Base-by-base conservation (phyloP, 2,888 invertebrate species). In the Meta bourneti region DNA sequence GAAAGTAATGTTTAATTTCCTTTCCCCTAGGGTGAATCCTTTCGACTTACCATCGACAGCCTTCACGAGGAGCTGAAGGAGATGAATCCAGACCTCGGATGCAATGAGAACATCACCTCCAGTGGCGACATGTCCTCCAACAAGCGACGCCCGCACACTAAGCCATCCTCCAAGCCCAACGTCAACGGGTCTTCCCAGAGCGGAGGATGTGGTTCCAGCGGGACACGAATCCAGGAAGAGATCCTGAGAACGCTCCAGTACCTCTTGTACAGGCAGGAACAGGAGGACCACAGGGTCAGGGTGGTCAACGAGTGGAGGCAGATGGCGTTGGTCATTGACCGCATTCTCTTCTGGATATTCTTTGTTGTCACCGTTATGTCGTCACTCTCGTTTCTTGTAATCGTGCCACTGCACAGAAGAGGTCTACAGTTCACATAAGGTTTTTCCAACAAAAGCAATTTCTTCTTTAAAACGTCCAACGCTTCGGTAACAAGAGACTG, bases 331-430 rank as follows among this genome's bases (percentile, higher is more conserved):
- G 95, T 95, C 75, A 95, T 96, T 49, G 96, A 96, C 94, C 94
- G 95, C 77, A 94, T 96, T 80, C 94, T 96, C 49, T 96, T 96
- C 94, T 96, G 96, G 95, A 94, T 96, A 71, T 96, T 96, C 94
- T 94, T 96, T 20, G 90, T 95, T 19, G 95, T 95, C 48, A 96
- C 96, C 0, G 93, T 95, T n/a, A 93, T 95, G 70, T 95, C 96
- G 61, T 95, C 96, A 0, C 93, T 95, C 61, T 94, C 95, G 11
- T 95, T 96, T 83, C 94, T 96, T 7, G 95, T 96, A 52, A 94
- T 96, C 86, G 95, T 95, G 11, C 96, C 96, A 7, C 92, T 95
- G 13, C 92, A 93, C 54, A 87, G 93, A 71, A 79, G 93, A 78
- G 93, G 93, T 0, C 78, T 93, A 6, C 70, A 82, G 77, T 93